These are phyloP conservation scores for Rhopalosiphum nymphaeae DNA, from an alignment of 2,888 invertebrate genomes.

Conservation along the genomic window DNA sequence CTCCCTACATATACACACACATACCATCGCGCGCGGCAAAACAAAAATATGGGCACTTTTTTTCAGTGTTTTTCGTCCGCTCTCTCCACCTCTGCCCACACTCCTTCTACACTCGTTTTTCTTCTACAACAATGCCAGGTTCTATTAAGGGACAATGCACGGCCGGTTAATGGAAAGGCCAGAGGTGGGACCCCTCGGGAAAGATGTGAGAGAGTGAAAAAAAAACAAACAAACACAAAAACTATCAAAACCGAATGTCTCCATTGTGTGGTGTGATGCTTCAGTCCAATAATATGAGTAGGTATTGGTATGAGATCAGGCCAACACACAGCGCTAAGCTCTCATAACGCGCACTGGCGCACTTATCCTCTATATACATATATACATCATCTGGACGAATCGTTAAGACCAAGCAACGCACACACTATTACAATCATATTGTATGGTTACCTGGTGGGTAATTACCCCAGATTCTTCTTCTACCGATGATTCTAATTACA, in stretches of 20 bases:
- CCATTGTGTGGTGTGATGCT: neutral
- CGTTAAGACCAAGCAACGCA: neutral
- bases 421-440: neutral
- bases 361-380: neutral
- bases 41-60: conserved; percentile 64
- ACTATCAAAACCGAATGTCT: conserved; percentile 59
- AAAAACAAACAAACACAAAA: conserved; percentile 36
- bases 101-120: conserved; percentile 21
- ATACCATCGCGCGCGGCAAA: neutral
- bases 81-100: neutral
- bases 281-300: neutral
- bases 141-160: conserved; percentile 63
- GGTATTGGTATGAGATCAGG: neutral
- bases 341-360: neutral
- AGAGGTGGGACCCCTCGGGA: neutral
- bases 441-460: neutral
- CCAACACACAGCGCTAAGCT: neutral
- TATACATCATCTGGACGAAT: neutral
- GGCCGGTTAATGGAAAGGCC: conserved; percentile 20
- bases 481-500: no score
- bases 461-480: neutral
- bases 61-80: conserved; percentile 21
- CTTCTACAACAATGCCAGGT: conserved; percentile 55
- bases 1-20: neutral
- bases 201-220: conserved; percentile 4